These are phyloP conservation scores for Drosophila prolongata DNA, from an alignment of 2,888 invertebrate species.

Conservation along the genomic window DNA sequence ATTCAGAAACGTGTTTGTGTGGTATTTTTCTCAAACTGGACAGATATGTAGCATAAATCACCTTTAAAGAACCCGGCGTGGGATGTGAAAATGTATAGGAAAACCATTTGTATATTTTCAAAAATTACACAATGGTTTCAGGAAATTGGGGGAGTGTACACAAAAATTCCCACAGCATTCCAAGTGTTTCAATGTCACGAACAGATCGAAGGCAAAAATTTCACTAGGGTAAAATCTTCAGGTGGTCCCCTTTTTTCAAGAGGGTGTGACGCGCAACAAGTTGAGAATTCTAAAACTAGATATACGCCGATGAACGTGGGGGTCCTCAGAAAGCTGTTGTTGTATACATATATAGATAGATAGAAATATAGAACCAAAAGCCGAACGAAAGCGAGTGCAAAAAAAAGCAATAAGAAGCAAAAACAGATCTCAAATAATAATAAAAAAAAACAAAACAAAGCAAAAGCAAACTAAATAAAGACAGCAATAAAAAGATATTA, in stretches of 20 bases:
- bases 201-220: slow-evolving; percentile 34
- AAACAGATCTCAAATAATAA: slow-evolving; percentile 49
- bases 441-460: slow-evolving; percentile 36
- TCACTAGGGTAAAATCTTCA: slow-evolving; percentile 55
- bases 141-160: slow-evolving; percentile 5
- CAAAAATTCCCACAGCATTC: slow-evolving; percentile 7
- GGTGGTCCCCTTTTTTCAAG: slow-evolving; percentile 15
- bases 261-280: slow-evolving; percentile 25
- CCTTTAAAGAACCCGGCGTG: slow-evolving; percentile 35
- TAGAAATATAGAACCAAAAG: slow-evolving; percentile 19
- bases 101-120: slow-evolving; percentile 21
- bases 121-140: slow-evolving; percentile 51
- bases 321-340: slow-evolving; percentile 18
- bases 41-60: slow-evolving; percentile 16
- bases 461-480: slow-evolving; percentile 35
- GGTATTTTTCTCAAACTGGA: slow-evolving; percentile 21
- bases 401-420: not conserved
- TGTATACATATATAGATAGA: slow-evolving; percentile 11
- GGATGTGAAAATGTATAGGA: slow-evolving; percentile 50
- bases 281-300: slow-evolving; percentile 28
- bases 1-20: slow-evolving; percentile 30
- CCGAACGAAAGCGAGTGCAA: slow-evolving; percentile 26
- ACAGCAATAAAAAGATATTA: slow-evolving; percentile 31
- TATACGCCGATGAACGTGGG: slow-evolving; percentile 17
- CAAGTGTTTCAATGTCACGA: slow-evolving; percentile 63